Evolutionary conservation across 2,797 vertebrate species (phyloP).

Genomic region (Garrulus glandarius): DNA sequence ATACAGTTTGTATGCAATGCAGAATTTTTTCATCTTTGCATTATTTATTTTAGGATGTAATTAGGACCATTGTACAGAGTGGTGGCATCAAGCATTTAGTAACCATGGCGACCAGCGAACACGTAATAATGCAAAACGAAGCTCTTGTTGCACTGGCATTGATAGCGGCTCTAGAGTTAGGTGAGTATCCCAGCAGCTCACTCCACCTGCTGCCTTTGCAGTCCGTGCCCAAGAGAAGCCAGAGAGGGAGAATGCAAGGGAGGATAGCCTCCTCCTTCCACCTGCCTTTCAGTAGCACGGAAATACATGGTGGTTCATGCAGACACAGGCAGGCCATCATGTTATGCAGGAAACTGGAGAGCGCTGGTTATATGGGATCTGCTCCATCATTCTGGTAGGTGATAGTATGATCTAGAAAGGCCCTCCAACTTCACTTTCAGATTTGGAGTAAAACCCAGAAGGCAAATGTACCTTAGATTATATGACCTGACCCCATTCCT

Average conservation of each 20-base stretch:
- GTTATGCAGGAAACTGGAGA: background rate
- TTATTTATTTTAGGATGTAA: slow-evolving; percentile 79
- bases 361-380: background rate
- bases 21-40: slow-evolving; percentile 11
- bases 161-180: slow-evolving; percentile 92
- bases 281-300: background rate
- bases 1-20: background rate
- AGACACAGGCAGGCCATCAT: background rate
- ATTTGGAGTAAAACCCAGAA: background rate
- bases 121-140: slow-evolving; percentile 99
- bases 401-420: background rate
- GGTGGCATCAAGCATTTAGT: slow-evolving; percentile 95
- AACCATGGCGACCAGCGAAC: slow-evolving; percentile 97
- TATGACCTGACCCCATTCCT: background rate
- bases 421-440: background rate
- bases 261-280: background rate
- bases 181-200: slow-evolving; percentile 76
- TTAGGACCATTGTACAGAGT: slow-evolving; percentile 90
- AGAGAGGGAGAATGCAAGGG: background rate
- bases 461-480: background rate
- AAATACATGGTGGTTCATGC: rapidly evolving
- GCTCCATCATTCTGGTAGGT: background rate
- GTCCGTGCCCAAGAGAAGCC: background rate
- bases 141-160: slow-evolving; percentile 94
- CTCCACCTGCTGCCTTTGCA: background rate